Base-by-base conservation (phyloP, 2,888 invertebrate genomes). In the Pseudococcus viburni region DNA sequence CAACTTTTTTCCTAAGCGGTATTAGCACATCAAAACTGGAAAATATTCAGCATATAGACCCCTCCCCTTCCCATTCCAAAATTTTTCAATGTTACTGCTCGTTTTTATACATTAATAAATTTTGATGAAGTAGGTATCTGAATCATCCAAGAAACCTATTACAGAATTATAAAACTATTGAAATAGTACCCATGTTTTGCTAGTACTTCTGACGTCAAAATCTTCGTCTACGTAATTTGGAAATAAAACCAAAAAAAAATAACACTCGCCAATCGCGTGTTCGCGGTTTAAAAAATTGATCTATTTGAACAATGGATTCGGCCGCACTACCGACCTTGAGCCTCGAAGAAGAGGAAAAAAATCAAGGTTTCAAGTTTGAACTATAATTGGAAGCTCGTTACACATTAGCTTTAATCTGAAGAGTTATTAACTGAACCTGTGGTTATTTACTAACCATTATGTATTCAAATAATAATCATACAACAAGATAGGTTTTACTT, bases 351-450 rank as follows among this genome's bases (percentile, higher is more conserved):
- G 3, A 19, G 73, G 33, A 73, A 73, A 83, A 83, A 46, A 83
- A 83, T 83, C 80, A 83, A 83, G 80, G 80, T 83, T 46, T 15
- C 19, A 39, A 33, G 42, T 83, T 9, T 83, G 19, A 83, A 83
- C 33, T 33, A 9, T 39, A 83, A 46, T 83, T 83, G 42, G 46
- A 19, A 46, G 42, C 46, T 83, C 42, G 80, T 46, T 83, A 19
- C 15, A 83, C 80, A 83, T 83, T 83, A 83, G 11, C 19, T 83
- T 33, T 73, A 73, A 73, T 33, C 26, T 26, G 3, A 73, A 42
- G 42, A 8, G 9, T 73, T 73, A 68, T 12, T 26, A 8, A 73
- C 17, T 33, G 15, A 73, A 73, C 17, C 33, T 33, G 33, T 73
- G 73, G 33, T 73, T 73, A 73, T 73, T 64, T 22, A 64, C 22